Base-by-base conservation (phyloP, 1,140 invertebrate species). In the Varroa destructor region DNA sequence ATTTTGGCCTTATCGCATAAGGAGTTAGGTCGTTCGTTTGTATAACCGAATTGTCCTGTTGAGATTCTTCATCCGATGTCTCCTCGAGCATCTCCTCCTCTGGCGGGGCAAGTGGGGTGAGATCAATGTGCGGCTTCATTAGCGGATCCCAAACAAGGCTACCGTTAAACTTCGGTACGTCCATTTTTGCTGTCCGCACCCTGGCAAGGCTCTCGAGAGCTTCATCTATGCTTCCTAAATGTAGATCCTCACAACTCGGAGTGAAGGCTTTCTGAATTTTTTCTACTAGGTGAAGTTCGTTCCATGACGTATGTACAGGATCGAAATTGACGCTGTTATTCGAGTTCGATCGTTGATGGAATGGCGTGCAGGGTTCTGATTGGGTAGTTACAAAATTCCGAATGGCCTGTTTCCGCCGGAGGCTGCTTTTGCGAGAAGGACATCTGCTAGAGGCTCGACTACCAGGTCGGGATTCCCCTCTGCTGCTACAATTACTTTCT, bases 61-160 rank as follows among this genome's bases (percentile, higher is more conserved):
- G 61, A 67, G 61, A 67, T 46, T 67, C 61, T 12, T 67, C 57
- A 58, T 58, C 61, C 40, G 61, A 67, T 14, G 12, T 67, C 36
- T 67, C 61, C 46, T 67, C 61, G 2, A 46, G 14, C 14, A 67
- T 67, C 40, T 67, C 61, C 40, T 40, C 61, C 5, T 40, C 40
- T 10, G 40, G 40, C n/a, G 61, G 61, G 12, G 61, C 61, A 4
- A 40, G 40, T 3, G 61, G 61, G 3, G 61, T 67, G 40, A 67
- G 36, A 37, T 67, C 61, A 40, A 46, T 40, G 36, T 43, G 10
- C 61, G 14, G 61, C 46, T 51, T 51, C 61, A 67, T 67, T 8
- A 67, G 12, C 10, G 61, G 61, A 40, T 67, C 40, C 61, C 61
- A 67, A 12, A 67, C 61, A 8, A 67, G 61, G 37, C 61, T 67